Base-by-base conservation (phyloP, 2,888 invertebrate genomes). In the Belgica antarctica region DNA sequence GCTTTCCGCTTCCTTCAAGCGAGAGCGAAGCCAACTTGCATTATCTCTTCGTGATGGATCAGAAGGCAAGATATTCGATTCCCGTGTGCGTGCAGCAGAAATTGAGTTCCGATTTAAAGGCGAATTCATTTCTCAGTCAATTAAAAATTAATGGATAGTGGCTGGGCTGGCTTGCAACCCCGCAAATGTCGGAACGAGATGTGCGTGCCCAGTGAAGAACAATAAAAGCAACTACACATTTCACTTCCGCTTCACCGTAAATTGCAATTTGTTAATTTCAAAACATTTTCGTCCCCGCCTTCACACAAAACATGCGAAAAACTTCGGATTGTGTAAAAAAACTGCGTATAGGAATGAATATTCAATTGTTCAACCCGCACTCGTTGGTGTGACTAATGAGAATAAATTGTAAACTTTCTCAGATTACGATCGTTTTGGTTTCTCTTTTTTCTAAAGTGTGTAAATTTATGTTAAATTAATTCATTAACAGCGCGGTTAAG, bases 401-500 rank as follows among this genome's bases (percentile, higher is more conserved):
- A 15, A 65, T 66, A 47, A 66, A 63, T 63, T 63, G 63, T 46
- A 8, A 27, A 41, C n/a, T 12, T 65, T 19, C 17, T 46, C 4
- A 15, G 65, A 65, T 65, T 36, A 65, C 65, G 24, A 65, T 65
- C 65, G 25, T 8, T 12, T 34, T 46, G n/a, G 65, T 36, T 41
- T 65, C 46, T 65, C 19, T 65, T 25, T 36, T 22, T 10, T 65
- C 36, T 27, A 15, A 31, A 15, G 8, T 15, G 46, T 46, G 46
- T 46, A 34, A 65, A 66, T 66, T 66, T 66, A 66, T 66, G 65
- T 47, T 17, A 65, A 65, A 65, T 65, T 65, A 65, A 65, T 65
- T 65, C 65, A 65, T 65, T 65, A 65, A 65, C 36, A 62, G n/a
- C n/a, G n/a, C n/a, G n/a, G n/a, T n/a, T n/a, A n/a, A n/a, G n/a